Evolutionary conservation across 2,888 invertebrate genomes (phyloP).

Genomic region (Hydroisotoma schaefferi): DNA sequence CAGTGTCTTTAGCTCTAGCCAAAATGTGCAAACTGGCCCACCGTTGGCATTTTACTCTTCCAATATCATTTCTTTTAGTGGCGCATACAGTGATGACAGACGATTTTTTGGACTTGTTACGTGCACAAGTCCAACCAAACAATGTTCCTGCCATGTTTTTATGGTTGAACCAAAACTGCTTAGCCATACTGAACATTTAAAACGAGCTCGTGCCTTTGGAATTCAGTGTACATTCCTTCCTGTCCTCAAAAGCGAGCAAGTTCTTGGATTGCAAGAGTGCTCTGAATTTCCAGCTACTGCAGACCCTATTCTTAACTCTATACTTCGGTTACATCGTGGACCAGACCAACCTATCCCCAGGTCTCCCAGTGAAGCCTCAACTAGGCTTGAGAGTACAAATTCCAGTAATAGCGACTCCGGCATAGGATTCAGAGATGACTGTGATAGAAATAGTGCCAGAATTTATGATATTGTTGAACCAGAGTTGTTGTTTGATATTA

Average conservation of each 20-base stretch:
- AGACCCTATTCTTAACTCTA: constrained; percentile 60
- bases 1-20: constrained; percentile 46
- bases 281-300: constrained; percentile 86
- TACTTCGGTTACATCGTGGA: constrained; percentile 57
- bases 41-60: constrained; percentile 48
- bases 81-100: constrained; percentile 84
- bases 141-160: constrained; percentile 82
- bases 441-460: constrained; percentile 63
- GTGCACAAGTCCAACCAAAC: constrained; percentile 58
- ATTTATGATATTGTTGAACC: constrained; percentile 47
- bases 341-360: constrained; percentile 29
- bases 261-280: constrained; percentile 49
- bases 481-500: constrained; percentile 12
- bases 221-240: constrained; percentile 78
- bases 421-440: constrained; percentile 87
- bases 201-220: constrained; percentile 78
- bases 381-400: constrained; percentile 62
- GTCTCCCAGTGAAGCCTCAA: constrained; percentile 47
- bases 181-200: constrained; percentile 73
- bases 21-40: constrained; percentile 45
- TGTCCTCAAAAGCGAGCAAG: constrained; percentile 53
- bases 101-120: constrained; percentile 91
- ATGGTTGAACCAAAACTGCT: constrained; percentile 83
- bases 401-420: constrained; percentile 94
- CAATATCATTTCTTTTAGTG: constrained; percentile 71